These are phyloP conservation scores for Cyclophora albipunctata DNA, from an alignment of 2,888 invertebrate species.

Conservation along the genomic window DNA sequence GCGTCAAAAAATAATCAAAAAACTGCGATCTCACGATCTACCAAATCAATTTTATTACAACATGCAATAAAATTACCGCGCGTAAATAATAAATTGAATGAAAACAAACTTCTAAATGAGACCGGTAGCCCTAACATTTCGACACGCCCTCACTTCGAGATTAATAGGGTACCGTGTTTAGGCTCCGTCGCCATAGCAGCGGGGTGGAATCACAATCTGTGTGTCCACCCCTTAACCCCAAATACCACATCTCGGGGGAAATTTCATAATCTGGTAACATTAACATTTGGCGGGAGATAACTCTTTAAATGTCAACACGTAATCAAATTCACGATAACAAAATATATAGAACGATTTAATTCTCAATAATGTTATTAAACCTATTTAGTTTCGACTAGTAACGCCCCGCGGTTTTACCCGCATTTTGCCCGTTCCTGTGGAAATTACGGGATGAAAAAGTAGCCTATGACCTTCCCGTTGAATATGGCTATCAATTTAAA, in stretches of 20 bases:
- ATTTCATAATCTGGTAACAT: slow-evolving; percentile 51
- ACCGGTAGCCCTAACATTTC: slow-evolving; percentile 40
- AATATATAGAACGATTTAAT: no score
- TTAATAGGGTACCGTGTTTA: slow-evolving; percentile 68
- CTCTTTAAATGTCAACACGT: slow-evolving; percentile 33
- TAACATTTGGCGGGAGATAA: slow-evolving; percentile 25
- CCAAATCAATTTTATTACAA: background rate
- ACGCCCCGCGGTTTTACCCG: no score
- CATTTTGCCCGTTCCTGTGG: no score
- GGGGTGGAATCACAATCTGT: slow-evolving; percentile 54
- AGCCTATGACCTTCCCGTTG: no score
- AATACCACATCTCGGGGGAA: slow-evolving; percentile 70
- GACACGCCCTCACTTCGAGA: slow-evolving; percentile 64
- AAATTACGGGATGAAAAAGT: no score
- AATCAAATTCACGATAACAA: slow-evolving; percentile 18
- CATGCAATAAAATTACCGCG: slow-evolving; percentile 8
- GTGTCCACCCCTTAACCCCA: slow-evolving; percentile 34
- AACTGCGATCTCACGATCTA: background rate
- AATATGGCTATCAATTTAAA: no score
- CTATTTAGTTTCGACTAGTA: no score
- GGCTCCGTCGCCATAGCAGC: slow-evolving; percentile 59
- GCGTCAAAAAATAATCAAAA: background rate
- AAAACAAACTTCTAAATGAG: slow-evolving; percentile 18
- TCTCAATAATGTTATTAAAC: no score
- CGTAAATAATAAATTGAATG: slow-evolving; percentile 17